A percentile compares a stretch with the other conserved stretches of the same genome.
These are phyloP conservation scores for Loris lydekkerianus DNA, from an alignment of 2,797 vertebrate genomes.

Conservation along the genomic window DNA sequence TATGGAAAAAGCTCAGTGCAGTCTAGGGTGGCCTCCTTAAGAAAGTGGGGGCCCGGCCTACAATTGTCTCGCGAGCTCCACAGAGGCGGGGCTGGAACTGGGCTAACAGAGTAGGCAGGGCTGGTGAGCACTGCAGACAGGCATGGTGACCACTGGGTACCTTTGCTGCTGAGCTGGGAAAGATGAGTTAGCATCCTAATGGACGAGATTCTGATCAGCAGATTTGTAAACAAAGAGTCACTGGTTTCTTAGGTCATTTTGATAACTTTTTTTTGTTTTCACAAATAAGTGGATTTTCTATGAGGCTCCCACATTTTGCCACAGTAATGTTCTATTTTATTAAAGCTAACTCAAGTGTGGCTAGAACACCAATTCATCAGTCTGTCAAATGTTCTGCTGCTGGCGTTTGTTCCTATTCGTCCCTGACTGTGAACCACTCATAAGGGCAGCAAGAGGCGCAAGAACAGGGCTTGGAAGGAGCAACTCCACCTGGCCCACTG, in stretches of 20 bases:
- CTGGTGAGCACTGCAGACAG: neutral
- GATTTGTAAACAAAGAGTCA: neutral
- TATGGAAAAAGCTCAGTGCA: too few relatives aligned
- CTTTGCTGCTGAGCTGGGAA: too few relatives aligned
- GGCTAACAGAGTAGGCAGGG: neutral
- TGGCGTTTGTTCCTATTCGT: rapidly evolving
- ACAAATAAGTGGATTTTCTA: neutral
- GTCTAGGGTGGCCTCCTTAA: neutral
- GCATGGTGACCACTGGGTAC: rapidly evolving
- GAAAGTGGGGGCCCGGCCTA: neutral
- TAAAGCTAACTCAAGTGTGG: neutral
- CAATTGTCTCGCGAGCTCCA: neutral
- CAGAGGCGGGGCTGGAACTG: neutral
- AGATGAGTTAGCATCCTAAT: too few relatives aligned
- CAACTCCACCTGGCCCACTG: rapidly evolving
- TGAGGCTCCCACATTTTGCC: neutral
- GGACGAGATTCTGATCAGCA: neutral
- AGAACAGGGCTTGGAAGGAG: neutral
- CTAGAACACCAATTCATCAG: neutral
- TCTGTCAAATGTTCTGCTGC: neutral
- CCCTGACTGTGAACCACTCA: neutral
- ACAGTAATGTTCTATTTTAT: neutral
- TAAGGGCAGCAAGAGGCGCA: neutral
- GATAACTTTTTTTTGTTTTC: neutral
- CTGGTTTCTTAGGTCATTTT: neutral